Evolutionary conservation across 2,113 vertebrate genomes (phyloP).

Genomic region (Brachirus orientalis): DNA sequence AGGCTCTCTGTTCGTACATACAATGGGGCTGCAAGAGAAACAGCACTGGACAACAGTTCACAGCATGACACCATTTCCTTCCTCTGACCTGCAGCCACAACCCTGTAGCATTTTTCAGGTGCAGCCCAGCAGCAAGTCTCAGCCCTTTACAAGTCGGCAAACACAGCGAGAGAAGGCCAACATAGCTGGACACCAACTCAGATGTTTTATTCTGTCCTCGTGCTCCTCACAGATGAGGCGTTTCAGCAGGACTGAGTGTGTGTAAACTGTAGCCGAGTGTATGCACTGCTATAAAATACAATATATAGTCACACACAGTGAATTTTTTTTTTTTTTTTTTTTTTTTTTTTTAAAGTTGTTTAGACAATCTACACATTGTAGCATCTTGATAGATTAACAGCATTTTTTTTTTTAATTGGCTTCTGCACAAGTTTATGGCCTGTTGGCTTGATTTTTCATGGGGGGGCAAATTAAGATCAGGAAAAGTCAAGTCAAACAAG

Average conservation of each 20-base stretch:
- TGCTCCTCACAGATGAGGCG: conserved; percentile 25
- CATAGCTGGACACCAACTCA: conserved; percentile 43
- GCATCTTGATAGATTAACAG: not conserved
- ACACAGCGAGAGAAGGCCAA: conserved; percentile 15
- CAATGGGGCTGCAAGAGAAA: conserved; percentile 76
- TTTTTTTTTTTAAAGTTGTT: too few species aligned
- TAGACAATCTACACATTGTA: not conserved
- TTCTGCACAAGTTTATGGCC: too few species aligned
- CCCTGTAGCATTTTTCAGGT: conserved; percentile 71
- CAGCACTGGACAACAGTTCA: conserved; percentile 73
- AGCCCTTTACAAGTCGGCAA: conserved; percentile 46
- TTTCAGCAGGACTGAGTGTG: too few species aligned
- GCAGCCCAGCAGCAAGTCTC: conserved; percentile 64
- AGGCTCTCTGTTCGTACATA: conserved; percentile 48
- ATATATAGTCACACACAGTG: not conserved
- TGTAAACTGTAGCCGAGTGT: not conserved
- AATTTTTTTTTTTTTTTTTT: too few species aligned
- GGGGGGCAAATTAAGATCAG: conserved; percentile 29
- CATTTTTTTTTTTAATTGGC: too few species aligned
- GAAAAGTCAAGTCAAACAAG: conserved; percentile 53
- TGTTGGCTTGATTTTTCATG: conserved; percentile 9
- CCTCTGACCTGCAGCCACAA: conserved; percentile 67
- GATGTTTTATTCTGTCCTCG: conserved; percentile 34
- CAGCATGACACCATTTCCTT: conserved; percentile 81
- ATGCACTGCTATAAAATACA: too few species aligned